Evolutionary conservation across 2,113 vertebrate genomes (phyloP).

Genomic region (Poeciliopsis occidentalis): DNA sequence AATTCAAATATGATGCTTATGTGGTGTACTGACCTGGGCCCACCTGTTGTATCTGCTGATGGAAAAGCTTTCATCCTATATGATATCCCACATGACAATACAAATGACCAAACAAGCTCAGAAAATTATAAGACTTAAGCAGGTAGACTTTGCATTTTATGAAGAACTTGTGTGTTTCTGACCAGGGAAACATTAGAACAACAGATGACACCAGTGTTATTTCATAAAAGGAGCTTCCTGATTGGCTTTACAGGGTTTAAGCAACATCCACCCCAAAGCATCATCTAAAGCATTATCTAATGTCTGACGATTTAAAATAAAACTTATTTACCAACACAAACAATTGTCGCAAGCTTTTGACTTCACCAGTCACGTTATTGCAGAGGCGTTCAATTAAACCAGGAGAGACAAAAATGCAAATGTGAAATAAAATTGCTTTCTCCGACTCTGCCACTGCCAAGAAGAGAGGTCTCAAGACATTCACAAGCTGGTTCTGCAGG

Average conservation of each 20-base stretch:
- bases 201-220: not conserved
- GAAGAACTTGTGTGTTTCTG: not conserved
- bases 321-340: not conserved
- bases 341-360: not conserved
- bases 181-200: not conserved
- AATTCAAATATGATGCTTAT: not conserved
- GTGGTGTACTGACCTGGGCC: not conserved
- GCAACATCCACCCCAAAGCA: not conserved
- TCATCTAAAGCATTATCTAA: too few relatives aligned
- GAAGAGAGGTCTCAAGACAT: slow-evolving; percentile 35
- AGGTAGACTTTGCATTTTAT: not conserved
- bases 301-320: not conserved
- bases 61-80: not conserved
- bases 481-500: slow-evolving; percentile 44
- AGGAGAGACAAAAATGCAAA: slow-evolving; percentile 10
- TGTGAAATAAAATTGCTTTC: slow-evolving; percentile 45
- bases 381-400: slow-evolving; percentile 14
- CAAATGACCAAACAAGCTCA: not conserved
- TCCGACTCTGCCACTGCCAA: slow-evolving; percentile 8
- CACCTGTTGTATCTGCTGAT: not conserved
- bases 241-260: not conserved
- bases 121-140: not conserved
- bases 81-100: not conserved
- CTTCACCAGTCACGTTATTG: not conserved
- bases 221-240: not conserved